These are phyloP conservation scores for Pollenia labialis DNA, from an alignment of 2,888 invertebrate genomes.

Conservation along the genomic window DNA sequence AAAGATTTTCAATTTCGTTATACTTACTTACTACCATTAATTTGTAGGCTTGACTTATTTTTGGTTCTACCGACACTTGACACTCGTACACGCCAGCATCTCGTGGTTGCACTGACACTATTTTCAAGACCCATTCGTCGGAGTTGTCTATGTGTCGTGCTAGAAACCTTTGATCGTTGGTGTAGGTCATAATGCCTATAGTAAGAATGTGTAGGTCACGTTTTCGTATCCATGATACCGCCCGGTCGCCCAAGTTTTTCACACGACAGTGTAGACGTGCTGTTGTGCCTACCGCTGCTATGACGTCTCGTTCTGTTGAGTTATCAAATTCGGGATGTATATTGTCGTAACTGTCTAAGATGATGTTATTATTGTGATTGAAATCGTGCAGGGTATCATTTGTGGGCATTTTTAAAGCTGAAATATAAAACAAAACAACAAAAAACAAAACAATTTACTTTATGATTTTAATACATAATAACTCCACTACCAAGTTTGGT, in stretches of 20 bases:
- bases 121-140: constrained; percentile 90
- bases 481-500: too few relatives aligned
- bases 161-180: constrained; percentile 90
- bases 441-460: neutral
- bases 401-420: constrained; percentile 68
- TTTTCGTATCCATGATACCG: constrained; percentile 92
- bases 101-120: constrained; percentile 88
- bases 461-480: too few relatives aligned
- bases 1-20: neutral
- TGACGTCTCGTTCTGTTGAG: constrained; percentile 91
- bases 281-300: constrained; percentile 93
- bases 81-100: constrained; percentile 90
- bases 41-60: constrained; percentile 89
- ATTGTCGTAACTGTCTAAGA: constrained; percentile 79
- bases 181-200: constrained; percentile 89
- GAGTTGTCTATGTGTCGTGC: constrained; percentile 89
- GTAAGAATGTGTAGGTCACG: constrained; percentile 89
- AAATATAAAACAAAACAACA: neutral
- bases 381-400: constrained; percentile 65
- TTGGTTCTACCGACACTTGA: constrained; percentile 91
- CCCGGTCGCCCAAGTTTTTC: constrained; percentile 92
- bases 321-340: constrained; percentile 92
- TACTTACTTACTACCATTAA: constrained; percentile 87
- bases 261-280: constrained; percentile 93
- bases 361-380: constrained; percentile 77